Percentiles rank a stretch among this genome's conserved stretches.
Evolutionary conservation across 2,113 vertebrate genomes (phyloP).

Genomic region (Sigmodon hispidus): DNA sequence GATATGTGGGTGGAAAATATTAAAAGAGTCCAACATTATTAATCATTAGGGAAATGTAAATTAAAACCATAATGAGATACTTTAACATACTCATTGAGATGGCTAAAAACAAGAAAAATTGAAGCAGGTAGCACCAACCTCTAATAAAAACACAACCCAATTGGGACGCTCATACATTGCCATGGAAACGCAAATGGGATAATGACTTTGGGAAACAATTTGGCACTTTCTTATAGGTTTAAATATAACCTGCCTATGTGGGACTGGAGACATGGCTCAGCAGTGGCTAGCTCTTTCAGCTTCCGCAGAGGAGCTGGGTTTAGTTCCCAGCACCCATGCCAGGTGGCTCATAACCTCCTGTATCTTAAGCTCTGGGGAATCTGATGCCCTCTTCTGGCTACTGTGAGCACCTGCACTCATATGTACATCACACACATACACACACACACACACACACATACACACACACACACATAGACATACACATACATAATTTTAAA

Average conservation of each 20-base stretch:
- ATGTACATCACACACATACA: too few relatives aligned
- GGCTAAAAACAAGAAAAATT: neutral
- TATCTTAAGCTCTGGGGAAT: too few relatives aligned
- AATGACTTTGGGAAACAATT: conserved; percentile 14
- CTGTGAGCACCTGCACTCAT: neutral
- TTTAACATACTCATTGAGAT: neutral
- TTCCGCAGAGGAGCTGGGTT: neutral
- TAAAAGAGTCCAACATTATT: neutral
- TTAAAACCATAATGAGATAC: neutral
- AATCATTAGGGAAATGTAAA: conserved; percentile 33
- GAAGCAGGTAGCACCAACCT: neutral
- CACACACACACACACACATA: neutral
- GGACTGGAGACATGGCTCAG: neutral
- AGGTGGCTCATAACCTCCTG: neutral
- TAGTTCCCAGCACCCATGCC: neutral
- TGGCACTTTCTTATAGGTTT: neutral
- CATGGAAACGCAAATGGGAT: neutral
- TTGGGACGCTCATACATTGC: neutral
- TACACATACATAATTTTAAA: neutral
- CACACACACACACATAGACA: too few relatives aligned
- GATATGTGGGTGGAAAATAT: neutral
- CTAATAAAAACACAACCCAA: neutral
- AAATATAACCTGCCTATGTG: neutral
- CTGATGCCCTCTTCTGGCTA: neutral
- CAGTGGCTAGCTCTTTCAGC: neutral